Evolutionary conservation across 1,140 invertebrate genomes (phyloP), one percentile per base, ranked within the genome.

Genomic region (Drosophila funebris): DNA sequence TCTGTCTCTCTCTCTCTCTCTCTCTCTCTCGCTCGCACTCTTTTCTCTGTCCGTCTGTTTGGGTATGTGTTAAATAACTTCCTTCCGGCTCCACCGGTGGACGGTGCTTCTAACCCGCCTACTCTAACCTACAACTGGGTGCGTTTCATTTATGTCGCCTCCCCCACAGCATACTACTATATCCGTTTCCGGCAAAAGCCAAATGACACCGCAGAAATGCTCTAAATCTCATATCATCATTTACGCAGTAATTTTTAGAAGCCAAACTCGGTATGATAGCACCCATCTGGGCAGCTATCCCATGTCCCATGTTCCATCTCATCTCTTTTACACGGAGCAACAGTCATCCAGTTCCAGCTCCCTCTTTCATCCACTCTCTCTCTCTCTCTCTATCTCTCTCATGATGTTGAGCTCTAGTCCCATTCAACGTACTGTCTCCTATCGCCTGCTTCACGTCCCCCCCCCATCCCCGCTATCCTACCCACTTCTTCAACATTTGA

Each of bases 181-280:
- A 73, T 88, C 81, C 78, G 78, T 60, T 85, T 85, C 81, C 81
- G 75, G 29, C 43, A 24, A 1, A 39, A 53, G 53, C 63, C 64
- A 77, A 88, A 88, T 87, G 83, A 87, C 77, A 81, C 82, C 83
- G 82, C 82, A 87, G 72, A 87, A 87, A 83, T 87, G 82, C 69
- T 75, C 82, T 74, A 87, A 87, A 87, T 88, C 78, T 87, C 83
- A 87, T 88, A 88, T 88, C 82, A 87, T 87, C 82, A 87, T 87
- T 87, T 87, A 87, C 83, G 83, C 78, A 87, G 83, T 88, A 69
- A 78, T 87, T 87, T 85, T 85, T 87, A 73, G 82, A 78, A 82
- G 77, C 73, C 76, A 83, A 82, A 57, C 57, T 60, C 74, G 50
- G 60, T 20, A 69, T 62, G 70, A 74, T 36, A 36, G 33, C 33